These are phyloP conservation scores for Helicoverpa zea DNA, from an alignment of 1,140 invertebrate species.

Conservation along the genomic window DNA sequence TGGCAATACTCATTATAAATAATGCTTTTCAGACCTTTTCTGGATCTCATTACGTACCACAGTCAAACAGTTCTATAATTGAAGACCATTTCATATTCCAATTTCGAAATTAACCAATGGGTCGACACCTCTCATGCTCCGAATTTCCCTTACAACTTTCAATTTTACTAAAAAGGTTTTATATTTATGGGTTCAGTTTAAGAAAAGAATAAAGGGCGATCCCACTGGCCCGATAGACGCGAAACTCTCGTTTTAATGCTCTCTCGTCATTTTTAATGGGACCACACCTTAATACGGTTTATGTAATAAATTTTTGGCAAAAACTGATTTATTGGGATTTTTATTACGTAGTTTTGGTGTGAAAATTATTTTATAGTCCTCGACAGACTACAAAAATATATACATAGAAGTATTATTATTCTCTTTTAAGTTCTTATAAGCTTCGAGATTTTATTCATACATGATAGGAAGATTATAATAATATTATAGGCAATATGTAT, in stretches of 20 bases:
- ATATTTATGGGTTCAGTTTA: conserved; percentile 46
- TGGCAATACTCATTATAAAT: too few relatives aligned
- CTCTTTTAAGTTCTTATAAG: neutral
- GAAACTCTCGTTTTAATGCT: conserved; percentile 52
- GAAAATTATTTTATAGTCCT: neutral
- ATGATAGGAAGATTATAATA: too few relatives aligned
- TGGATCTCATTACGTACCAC: too few relatives aligned
- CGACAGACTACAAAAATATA: too few relatives aligned
- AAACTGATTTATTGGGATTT: conserved; percentile 37
- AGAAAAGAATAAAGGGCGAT: conserved; percentile 47
- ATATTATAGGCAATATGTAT: too few relatives aligned
- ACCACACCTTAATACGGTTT: conserved; percentile 49
- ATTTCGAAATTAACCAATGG: conserved; percentile 4
- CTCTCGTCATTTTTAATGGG: conserved; percentile 62
- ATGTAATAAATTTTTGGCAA: conserved; percentile 33
- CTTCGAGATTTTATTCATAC: too few relatives aligned
- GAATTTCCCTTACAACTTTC: conserved; percentile 35
- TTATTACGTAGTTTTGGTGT: neutral
- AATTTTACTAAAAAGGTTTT: conserved; percentile 46
- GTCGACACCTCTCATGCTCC: neutral
- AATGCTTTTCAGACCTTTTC: too few relatives aligned
- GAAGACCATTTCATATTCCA: too few relatives aligned
- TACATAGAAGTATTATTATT: neutral
- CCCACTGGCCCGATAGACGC: conserved; percentile 50
- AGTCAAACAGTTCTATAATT: too few relatives aligned